phyloP scores from a whole-genome alignment of 2,113 vertebrate genomes.

The Antigone vipio region DNA sequence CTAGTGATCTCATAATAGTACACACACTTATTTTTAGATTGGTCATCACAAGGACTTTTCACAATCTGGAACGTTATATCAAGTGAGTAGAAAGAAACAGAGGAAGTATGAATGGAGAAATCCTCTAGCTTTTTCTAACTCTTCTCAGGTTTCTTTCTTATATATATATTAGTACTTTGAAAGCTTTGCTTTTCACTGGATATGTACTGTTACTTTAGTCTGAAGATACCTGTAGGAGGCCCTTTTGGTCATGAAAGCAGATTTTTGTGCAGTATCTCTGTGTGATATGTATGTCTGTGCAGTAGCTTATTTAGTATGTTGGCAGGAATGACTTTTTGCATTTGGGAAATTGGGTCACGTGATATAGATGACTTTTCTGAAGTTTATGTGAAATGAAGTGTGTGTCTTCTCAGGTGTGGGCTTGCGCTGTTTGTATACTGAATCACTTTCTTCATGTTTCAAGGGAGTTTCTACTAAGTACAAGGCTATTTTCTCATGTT shows the following conservation, averaged over 20 bases:
- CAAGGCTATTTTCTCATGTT: neutral
- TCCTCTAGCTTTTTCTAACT: neutral
- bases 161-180: neutral
- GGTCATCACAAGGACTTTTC: neutral
- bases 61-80: neutral
- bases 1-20: neutral
- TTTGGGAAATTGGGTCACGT: neutral
- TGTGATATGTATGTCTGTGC: neutral
- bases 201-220: neutral
- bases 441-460: neutral
- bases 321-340: neutral
- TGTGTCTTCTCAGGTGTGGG: neutral
- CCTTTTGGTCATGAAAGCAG: neutral
- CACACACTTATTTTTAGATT: neutral
- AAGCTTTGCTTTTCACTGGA: neutral
- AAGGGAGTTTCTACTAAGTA: neutral
- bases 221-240: neutral
- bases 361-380: neutral
- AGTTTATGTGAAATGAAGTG: neutral
- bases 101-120: neutral
- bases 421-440: fast-evolving
- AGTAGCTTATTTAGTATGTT: neutral
- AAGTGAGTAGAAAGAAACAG: neutral
- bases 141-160: neutral
- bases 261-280: neutral